Evolutionary conservation across 1,140 invertebrate genomes (phyloP).

Genomic region (Bombyx mori): DNA sequence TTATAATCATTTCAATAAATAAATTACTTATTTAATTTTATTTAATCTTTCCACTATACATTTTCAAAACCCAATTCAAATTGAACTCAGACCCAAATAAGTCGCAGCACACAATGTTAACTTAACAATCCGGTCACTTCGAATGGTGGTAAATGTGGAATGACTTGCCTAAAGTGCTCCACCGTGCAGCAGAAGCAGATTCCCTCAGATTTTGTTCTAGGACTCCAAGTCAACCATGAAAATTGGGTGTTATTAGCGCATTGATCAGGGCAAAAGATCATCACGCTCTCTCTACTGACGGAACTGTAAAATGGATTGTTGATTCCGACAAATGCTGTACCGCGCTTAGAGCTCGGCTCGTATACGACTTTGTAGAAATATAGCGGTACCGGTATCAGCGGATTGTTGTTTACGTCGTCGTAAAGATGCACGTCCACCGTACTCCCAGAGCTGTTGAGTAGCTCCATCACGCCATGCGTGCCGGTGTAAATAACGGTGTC

Average conservation of each 20-base stretch:
- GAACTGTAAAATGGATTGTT: conserved; percentile 66
- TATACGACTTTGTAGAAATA: conserved; percentile 72
- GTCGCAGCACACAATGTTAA: conserved; percentile 13
- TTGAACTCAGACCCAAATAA: background rate
- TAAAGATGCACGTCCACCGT: conserved; percentile 60
- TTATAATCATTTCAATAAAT: no score
- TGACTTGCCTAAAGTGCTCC: conserved; percentile 33
- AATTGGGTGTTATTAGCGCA: conserved; percentile 35
- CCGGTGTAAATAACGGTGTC: conserved; percentile 71
- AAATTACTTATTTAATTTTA: no score
- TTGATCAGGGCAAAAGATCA: conserved; percentile 51
- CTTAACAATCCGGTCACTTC: conserved; percentile 34
- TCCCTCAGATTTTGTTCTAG: conserved; percentile 36
- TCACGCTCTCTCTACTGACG: conserved; percentile 24
- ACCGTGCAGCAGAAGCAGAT: conserved; percentile 53
- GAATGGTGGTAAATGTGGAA: conserved; percentile 46
- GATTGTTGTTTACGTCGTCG: conserved; percentile 47
- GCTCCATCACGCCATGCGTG: conserved; percentile 55
- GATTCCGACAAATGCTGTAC: conserved; percentile 65
- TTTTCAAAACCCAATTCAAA: no score
- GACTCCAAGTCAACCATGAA: conserved; percentile 49
- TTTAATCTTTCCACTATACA: no score
- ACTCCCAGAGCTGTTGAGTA: conserved; percentile 50
- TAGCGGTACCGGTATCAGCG: conserved; percentile 60
- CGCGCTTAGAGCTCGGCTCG: conserved; percentile 45